Evolutionary conservation across 2,888 invertebrate genomes (phyloP).

Genomic region (Drosophila anomelani): DNA sequence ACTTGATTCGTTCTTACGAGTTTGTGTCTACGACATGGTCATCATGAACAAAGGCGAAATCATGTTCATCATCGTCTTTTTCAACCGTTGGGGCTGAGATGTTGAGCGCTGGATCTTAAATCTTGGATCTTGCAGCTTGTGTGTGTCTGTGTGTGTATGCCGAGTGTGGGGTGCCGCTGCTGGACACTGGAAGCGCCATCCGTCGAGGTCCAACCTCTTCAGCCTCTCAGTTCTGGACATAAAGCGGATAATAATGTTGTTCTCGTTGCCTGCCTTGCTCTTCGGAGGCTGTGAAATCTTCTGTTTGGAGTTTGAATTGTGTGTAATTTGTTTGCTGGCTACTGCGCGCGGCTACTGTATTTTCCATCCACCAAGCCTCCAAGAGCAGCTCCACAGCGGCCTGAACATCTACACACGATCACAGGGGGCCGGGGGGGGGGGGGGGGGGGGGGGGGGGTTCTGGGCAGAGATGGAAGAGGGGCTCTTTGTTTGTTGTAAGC

Average conservation of each 20-base stretch:
- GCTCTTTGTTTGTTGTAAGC: conserved; percentile 72
- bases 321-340: conserved; percentile 80
- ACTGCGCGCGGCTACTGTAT: conserved; percentile 78
- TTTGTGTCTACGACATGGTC: conserved; percentile 60
- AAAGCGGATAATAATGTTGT: conserved; percentile 78
- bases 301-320: conserved; percentile 80
- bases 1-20: conserved; percentile 74
- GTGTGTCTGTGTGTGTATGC: background rate
- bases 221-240: conserved; percentile 56
- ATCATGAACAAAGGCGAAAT: conserved; percentile 26
- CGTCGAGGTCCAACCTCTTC: conserved; percentile 48
- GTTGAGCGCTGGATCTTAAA: conserved; percentile 41
- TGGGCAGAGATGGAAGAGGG: background rate
- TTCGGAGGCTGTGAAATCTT: conserved; percentile 74
- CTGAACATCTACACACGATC: conserved; percentile 68
- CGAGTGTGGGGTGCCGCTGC: conserved; percentile 68
- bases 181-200: conserved; percentile 66
- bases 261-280: conserved; percentile 48
- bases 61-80: conserved; percentile 41
- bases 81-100: conserved; percentile 38
- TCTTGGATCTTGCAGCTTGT: conserved; percentile 19
- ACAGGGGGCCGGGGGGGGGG: background rate
- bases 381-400: conserved; percentile 10
- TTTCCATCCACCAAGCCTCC: conserved; percentile 44
- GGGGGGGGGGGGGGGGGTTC: background rate